Evolutionary conservation across 2,888 invertebrate species (phyloP).

Genomic region (Trilocha varians): DNA sequence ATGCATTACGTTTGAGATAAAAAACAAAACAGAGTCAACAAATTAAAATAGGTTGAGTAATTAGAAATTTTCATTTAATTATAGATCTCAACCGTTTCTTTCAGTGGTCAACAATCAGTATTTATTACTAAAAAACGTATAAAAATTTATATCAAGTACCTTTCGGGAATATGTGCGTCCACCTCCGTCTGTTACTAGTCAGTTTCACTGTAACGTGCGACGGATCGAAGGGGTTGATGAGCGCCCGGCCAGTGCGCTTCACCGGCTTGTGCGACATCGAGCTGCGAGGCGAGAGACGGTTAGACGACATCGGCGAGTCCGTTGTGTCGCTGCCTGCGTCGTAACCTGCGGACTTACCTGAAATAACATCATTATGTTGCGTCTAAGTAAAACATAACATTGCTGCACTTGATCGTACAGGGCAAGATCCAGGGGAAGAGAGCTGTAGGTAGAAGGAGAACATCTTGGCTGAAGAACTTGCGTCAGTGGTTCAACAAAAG

Average conservation of each 20-base stretch:
- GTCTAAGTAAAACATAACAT: background rate
- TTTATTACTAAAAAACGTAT: too few species aligned
- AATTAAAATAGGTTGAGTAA: too few species aligned
- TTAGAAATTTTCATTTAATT: too few species aligned
- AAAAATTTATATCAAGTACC: slow-evolving; percentile 46
- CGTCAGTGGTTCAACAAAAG: too few species aligned
- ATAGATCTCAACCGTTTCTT: too few species aligned
- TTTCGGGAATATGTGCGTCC: slow-evolving; percentile 99
- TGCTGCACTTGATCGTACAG: too few species aligned
- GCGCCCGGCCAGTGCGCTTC: slow-evolving; percentile 83
- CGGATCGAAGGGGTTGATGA: slow-evolving; percentile 98
- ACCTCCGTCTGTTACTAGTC: slow-evolving; percentile 94
- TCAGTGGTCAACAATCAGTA: too few species aligned
- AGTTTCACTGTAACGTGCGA: slow-evolving; percentile 97
- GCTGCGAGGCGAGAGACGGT: slow-evolving; percentile 51
- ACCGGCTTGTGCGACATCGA: slow-evolving; percentile 67
- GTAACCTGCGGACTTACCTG: slow-evolving; percentile 38
- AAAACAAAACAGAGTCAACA: too few species aligned
- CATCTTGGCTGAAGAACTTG: too few species aligned
- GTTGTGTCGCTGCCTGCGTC: slow-evolving; percentile 49
- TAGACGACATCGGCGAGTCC: slow-evolving; percentile 42
- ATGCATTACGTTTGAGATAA: too few species aligned
- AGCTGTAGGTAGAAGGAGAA: too few species aligned
- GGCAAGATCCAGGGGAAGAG: too few species aligned
- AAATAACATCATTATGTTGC: slow-evolving; percentile 6